These are phyloP conservation scores for Gadus chalcogrammus DNA, from an alignment of 2,113 vertebrate species.

Conservation along the genomic window DNA sequence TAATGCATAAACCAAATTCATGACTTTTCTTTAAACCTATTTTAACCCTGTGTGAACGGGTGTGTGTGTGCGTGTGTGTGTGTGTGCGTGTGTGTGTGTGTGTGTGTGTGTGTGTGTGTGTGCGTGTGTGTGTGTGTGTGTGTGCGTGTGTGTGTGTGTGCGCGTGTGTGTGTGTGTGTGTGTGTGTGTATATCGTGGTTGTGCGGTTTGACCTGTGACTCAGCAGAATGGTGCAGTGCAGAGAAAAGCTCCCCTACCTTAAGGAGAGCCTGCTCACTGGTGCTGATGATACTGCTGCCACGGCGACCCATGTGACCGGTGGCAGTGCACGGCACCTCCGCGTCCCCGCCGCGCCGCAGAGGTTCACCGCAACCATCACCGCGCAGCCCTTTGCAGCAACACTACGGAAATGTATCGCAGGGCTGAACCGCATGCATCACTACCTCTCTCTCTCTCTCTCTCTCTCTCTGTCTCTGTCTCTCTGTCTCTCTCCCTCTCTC, in stretches of 20 bases:
- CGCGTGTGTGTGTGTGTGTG: constrained; percentile 6
- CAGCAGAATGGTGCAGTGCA: constrained; percentile 92
- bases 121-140: constrained; percentile 15
- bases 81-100: too few species aligned
- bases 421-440: constrained; percentile 2
- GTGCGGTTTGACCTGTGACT: constrained; percentile 55
- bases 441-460: not conserved
- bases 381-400: not conserved
- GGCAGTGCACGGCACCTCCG: constrained; percentile 49
- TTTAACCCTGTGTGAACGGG: not conserved
- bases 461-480: too few species aligned
- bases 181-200: constrained; percentile 21
- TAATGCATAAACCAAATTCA: not conserved
- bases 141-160: not conserved
- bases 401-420: not conserved
- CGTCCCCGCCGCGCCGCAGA: constrained; percentile 57
- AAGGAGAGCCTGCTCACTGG: constrained; percentile 76
- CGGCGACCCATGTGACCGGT: constrained; percentile 52
- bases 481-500: not conserved
- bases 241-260: constrained; percentile 92
- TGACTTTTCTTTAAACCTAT: not conserved
- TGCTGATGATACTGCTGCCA: constrained; percentile 69
- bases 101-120: too few species aligned
- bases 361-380: constrained; percentile 30
- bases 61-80: not conserved